Conservation (phyloP, 1,140 invertebrate species). For the Phenacoccus solenopsis region DNA sequence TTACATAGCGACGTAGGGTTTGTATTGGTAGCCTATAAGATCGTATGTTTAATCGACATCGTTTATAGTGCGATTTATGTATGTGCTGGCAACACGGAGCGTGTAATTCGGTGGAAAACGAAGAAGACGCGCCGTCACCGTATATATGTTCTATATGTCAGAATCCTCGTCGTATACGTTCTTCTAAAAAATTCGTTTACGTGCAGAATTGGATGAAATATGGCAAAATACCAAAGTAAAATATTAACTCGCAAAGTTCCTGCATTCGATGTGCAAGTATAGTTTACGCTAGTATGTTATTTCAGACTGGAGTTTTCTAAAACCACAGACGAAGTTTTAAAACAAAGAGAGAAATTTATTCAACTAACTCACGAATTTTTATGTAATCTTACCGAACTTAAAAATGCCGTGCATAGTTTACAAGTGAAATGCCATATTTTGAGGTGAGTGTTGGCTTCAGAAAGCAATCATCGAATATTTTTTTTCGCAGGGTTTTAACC, state of each 20-base stretch:
- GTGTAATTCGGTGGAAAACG: conserved; percentile 69
- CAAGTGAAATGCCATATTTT: neutral
- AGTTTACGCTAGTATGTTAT: conserved; percentile 16
- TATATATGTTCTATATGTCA: conserved; percentile 80
- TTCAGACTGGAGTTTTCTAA: conserved; percentile 4
- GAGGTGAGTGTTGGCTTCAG: neutral
- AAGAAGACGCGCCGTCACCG: conserved; percentile 72
- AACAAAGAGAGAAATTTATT: neutral
- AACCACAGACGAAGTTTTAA: neutral
- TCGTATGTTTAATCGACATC: neutral
- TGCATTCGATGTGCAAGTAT: neutral
- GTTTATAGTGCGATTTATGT: conserved; percentile 74
- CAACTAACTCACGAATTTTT: neutral
- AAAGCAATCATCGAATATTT: neutral
- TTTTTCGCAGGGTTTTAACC: too few species aligned
- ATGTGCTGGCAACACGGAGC: conserved; percentile 87
- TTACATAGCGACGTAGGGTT: neutral
- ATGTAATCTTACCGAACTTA: neutral
- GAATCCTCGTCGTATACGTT: conserved; percentile 56
- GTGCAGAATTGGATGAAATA: conserved; percentile 79
- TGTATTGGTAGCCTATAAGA: neutral
- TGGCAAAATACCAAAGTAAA: conserved; percentile 53
- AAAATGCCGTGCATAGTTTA: neutral
- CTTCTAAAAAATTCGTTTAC: conserved; percentile 58
- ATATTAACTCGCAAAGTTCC: neutral